Evolutionary conservation across 1,140 invertebrate species (phyloP).

Genomic region (Zelostemma sp.): DNA sequence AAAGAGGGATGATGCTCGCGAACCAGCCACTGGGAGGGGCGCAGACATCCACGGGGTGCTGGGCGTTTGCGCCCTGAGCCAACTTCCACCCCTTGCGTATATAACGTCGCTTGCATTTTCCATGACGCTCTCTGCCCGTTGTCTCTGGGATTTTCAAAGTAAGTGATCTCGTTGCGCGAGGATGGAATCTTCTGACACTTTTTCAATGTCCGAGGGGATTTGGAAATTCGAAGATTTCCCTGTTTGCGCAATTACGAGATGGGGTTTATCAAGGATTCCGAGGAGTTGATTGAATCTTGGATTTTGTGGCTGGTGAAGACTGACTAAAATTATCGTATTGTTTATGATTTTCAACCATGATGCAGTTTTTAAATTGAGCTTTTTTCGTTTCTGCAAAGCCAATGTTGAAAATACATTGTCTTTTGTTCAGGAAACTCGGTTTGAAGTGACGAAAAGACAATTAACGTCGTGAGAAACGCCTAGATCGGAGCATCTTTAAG

Average conservation of each 20-base stretch:
- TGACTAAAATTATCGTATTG: too few species aligned
- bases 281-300: too few species aligned
- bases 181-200: too few species aligned
- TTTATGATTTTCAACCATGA: too few species aligned
- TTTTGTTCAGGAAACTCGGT: too few species aligned
- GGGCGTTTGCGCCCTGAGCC: slow-evolving; percentile 27
- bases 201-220: neutral
- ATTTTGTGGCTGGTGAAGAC: too few species aligned
- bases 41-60: slow-evolving; percentile 22
- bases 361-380: too few species aligned
- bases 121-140: neutral
- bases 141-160: neutral
- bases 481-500: neutral
- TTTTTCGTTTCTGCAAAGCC: too few species aligned
- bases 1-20: slow-evolving; percentile 40
- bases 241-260: too few species aligned
- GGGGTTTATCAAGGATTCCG: too few species aligned
- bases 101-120: slow-evolving; percentile 3
- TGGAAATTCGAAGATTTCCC: too few species aligned
- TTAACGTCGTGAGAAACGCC: neutral
- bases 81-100: slow-evolving; percentile 32
- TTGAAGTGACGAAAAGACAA: neutral
- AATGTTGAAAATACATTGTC: too few species aligned
- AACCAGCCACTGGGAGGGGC: slow-evolving; percentile 32
- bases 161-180: neutral